Conservation (phyloP, 2,888 invertebrate species). For the Didymodactylos carnosus region DNA sequence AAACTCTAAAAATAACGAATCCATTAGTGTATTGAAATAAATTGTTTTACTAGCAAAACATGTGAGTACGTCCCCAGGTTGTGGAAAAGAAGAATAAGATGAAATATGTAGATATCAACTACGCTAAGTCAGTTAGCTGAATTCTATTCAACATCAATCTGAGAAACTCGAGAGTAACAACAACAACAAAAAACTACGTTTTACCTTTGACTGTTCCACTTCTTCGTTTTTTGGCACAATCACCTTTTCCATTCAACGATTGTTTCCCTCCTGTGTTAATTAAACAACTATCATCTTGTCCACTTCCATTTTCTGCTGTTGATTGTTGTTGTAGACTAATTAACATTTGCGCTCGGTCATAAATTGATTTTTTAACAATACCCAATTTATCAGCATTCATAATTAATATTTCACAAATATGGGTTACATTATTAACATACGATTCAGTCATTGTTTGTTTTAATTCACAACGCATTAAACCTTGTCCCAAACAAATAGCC, state of each 20-base stretch:
- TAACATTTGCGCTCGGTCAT: neutral
- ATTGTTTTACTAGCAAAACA: neutral
- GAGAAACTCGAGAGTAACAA: too few relatives aligned
- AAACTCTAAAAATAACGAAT: neutral
- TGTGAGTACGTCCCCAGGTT: too few relatives aligned
- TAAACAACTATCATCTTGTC: neutral
- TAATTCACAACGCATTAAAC: neutral
- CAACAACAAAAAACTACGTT: too few relatives aligned
- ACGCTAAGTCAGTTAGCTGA: too few relatives aligned
- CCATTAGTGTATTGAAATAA: neutral
- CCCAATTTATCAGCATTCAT: neutral
- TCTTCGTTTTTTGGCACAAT: neutral
- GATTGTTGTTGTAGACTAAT: neutral
- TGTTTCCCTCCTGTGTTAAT: neutral
- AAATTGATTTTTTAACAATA: neutral
- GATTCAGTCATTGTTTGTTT: neutral
- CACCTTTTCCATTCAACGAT: neutral
- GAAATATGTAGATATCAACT: too few relatives aligned
- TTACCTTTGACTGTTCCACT: slow-evolving; percentile 1
- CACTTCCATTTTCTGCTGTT: neutral
- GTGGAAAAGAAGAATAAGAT: too few relatives aligned
- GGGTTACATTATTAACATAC: neutral
- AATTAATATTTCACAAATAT: neutral
- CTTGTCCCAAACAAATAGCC: neutral
- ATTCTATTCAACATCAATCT: too few relatives aligned